A percentile compares a stretch with the other conserved stretches of the same genome.
Evolutionary conservation across 2,888 invertebrate species (phyloP).

Genomic region (Neuroscelio doddi): DNA sequence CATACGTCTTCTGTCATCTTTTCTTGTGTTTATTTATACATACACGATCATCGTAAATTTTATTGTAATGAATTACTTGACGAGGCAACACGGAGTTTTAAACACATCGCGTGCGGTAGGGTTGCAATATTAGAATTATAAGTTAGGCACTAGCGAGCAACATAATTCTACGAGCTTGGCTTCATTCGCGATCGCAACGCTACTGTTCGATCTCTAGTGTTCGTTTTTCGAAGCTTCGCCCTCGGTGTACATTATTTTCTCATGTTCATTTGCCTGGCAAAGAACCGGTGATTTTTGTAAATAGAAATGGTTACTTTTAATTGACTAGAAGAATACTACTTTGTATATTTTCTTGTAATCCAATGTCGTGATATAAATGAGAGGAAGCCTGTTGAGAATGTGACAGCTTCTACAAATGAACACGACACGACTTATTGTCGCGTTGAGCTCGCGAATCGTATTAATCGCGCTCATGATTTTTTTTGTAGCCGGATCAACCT

Average conservation of each 20-base stretch:
- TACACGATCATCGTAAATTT: conserved; percentile 9
- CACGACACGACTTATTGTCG: conserved; percentile 15
- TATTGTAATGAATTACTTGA: conserved; percentile 10
- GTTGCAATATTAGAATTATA: conserved; percentile 66
- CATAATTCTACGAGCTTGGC: conserved; percentile 58
- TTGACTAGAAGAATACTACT: too few species aligned
- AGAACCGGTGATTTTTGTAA: too few species aligned
- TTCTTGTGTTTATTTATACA: conserved; percentile 22
- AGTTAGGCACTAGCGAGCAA: conserved; percentile 53
- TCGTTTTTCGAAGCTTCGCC: conserved; percentile 22
- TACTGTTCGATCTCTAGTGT: conserved; percentile 26
- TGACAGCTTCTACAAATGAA: conserved; percentile 25
- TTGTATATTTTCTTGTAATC: too few species aligned
- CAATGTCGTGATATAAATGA: too few species aligned
- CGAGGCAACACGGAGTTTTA: conserved; percentile 19
- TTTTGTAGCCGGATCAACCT: conserved; percentile 15
- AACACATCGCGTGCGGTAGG: conserved; percentile 51
- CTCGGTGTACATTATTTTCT: too few species aligned
- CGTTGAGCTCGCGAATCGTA: conserved; percentile 31
- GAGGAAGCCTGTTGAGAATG: too few species aligned
- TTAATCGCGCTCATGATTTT: conserved; percentile 34
- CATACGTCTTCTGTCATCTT: conserved; percentile 53
- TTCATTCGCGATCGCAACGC: conserved; percentile 50
- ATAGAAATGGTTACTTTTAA: too few species aligned
- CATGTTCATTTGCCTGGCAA: too few species aligned